Conservation (phyloP, 2,888 invertebrate genomes). For the Spisula subtruncata region DNA sequence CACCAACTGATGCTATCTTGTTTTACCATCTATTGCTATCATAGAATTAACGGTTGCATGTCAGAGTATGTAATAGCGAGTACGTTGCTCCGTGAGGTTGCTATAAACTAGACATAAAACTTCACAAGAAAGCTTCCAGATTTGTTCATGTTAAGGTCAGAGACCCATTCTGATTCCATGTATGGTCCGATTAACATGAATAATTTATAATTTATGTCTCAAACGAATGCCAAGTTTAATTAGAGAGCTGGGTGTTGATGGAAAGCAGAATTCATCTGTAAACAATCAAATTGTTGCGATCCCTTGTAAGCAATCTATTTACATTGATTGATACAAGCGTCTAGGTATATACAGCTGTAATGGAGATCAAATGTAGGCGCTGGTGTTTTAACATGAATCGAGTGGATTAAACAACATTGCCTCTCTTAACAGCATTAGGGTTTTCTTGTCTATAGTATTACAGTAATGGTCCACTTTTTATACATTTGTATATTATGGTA, state of each 20-base stretch:
- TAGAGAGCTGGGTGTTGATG: neutral
- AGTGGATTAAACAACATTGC: neutral
- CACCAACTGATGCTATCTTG: neutral
- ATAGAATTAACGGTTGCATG: neutral
- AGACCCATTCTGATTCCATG: neutral
- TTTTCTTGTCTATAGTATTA: too few relatives aligned
- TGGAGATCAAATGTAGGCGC: neutral
- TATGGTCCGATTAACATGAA: neutral
- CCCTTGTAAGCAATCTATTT: neutral
- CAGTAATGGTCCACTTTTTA: too few relatives aligned
- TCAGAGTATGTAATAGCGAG: neutral
- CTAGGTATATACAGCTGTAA: too few relatives aligned
- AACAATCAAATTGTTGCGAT: neutral
- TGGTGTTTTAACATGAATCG: neutral
- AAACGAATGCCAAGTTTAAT: conserved; percentile 27
- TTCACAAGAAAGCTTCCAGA: neutral
- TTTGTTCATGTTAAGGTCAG: conserved; percentile 7
- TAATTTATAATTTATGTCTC: conserved; percentile 20
- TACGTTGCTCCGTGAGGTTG: neutral
- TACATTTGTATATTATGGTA: too few relatives aligned
- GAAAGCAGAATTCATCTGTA: conserved; percentile 2
- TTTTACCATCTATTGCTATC: neutral
- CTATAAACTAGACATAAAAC: conserved; percentile 6
- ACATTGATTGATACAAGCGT: conserved; percentile 2
- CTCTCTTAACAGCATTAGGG: neutral